phyloP scores from a whole-genome alignment of 2,113 vertebrate species.

The Cebus imitator region DNA sequence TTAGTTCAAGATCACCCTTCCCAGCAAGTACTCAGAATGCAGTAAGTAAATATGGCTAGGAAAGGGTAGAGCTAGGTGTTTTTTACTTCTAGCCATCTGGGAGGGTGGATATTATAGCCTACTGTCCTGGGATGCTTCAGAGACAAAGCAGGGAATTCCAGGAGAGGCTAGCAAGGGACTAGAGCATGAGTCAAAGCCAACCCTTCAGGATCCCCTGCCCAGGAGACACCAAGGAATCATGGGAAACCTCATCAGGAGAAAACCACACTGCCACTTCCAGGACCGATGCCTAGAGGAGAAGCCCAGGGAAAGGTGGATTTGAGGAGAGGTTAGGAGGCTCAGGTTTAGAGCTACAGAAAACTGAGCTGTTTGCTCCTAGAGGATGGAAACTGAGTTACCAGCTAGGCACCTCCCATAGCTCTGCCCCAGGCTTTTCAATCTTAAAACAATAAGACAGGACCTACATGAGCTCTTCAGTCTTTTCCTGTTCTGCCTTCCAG shows the following conservation, averaged over 20 bases:
- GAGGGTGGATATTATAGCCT: background rate
- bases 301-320: background rate
- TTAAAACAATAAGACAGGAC: background rate
- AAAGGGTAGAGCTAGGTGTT: background rate
- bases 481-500: constrained; percentile 20
- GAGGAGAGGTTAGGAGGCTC: background rate
- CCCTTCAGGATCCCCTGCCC: background rate
- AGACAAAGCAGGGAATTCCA: background rate
- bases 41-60: constrained; percentile 30
- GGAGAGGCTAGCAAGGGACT: background rate
- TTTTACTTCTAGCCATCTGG: background rate
- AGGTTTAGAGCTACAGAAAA: background rate
- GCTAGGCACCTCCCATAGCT: background rate
- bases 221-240: constrained; percentile 28
- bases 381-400: background rate
- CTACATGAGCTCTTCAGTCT: background rate
- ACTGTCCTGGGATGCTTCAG: background rate
- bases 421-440: background rate
- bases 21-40: background rate
- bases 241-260: constrained; percentile 11
- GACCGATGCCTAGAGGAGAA: constrained; percentile 18
- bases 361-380: background rate
- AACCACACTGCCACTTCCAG: background rate
- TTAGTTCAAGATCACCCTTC: background rate
- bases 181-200: constrained; percentile 18